Conservation (phyloP, 64 coral and sea anemone genomes). For the Acropora yongei region DNA sequence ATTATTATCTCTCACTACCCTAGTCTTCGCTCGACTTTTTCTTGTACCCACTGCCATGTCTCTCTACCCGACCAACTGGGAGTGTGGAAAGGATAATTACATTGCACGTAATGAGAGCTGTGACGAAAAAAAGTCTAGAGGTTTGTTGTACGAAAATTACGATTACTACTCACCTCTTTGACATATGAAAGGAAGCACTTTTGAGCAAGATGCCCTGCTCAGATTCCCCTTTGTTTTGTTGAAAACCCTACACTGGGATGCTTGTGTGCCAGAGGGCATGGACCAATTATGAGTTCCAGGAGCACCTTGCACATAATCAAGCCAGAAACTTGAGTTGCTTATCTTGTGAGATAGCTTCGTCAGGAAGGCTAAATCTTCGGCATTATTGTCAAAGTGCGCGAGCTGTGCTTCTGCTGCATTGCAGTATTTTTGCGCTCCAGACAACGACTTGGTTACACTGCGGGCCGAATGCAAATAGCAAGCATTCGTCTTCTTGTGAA, state of each 20-base stretch:
- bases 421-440: not conserved
- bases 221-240: not conserved
- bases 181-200: conserved; percentile 7
- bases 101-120: too few relatives aligned
- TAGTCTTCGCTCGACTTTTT: too few relatives aligned
- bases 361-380: not conserved
- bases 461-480: conserved; percentile 10
- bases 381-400: not conserved
- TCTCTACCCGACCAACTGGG: too few relatives aligned
- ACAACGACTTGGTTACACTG: not conserved
- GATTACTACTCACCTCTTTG: not conserved
- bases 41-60: too few relatives aligned
- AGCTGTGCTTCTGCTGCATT: not conserved
- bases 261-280: not conserved
- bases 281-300: too few relatives aligned
- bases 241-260: not conserved
- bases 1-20: too few relatives aligned
- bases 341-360: not conserved
- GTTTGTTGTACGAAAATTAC: not conserved
- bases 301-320: not conserved
- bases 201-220: not conserved
- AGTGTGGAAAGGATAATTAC: too few relatives aligned
- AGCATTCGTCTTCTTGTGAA: not conserved
- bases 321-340: not conserved
- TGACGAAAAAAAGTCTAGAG: too few relatives aligned